Evolutionary conservation across 2,888 invertebrate genomes (phyloP).

Genomic region (Hedya salicella): DNA sequence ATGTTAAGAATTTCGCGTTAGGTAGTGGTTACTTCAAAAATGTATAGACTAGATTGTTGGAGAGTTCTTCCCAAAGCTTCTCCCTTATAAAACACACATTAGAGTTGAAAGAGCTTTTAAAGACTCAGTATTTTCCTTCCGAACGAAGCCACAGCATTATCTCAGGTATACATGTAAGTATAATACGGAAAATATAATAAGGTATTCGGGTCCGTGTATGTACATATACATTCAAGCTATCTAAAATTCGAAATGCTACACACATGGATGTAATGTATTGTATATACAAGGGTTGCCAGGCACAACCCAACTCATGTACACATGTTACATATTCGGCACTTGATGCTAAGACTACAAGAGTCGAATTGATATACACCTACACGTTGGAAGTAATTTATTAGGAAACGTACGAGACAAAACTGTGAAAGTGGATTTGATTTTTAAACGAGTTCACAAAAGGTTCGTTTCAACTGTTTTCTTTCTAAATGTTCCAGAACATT

Average conservation of each 20-base stretch:
- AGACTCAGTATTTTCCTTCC: too few relatives aligned
- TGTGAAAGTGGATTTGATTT: not conserved
- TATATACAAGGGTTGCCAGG: constrained; percentile 14
- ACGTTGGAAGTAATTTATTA: not conserved
- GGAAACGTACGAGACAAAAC: not conserved
- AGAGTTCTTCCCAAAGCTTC: too few relatives aligned
- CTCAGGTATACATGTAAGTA: not conserved
- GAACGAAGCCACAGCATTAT: constrained; percentile 4
- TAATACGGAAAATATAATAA: constrained; percentile 9
- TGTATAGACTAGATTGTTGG: too few relatives aligned
- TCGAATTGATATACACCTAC: not conserved
- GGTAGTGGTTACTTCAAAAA: too few relatives aligned
- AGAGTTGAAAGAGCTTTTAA: too few relatives aligned
- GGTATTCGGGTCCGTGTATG: constrained; percentile 1
- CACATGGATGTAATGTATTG: too few relatives aligned
- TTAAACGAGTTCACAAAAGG: not conserved
- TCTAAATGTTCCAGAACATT: not conserved
- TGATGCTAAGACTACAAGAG: not conserved
- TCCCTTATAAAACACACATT: too few relatives aligned
- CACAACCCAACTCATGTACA: not conserved
- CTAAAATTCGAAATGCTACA: constrained; percentile 24
- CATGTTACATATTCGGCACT: not conserved
- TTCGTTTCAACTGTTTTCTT: not conserved
- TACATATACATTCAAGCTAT: constrained; percentile 12
- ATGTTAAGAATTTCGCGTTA: too few relatives aligned